Evolutionary conservation across 2,797 vertebrate species (phyloP).

Genomic region (Phataginus tricuspis): DNA sequence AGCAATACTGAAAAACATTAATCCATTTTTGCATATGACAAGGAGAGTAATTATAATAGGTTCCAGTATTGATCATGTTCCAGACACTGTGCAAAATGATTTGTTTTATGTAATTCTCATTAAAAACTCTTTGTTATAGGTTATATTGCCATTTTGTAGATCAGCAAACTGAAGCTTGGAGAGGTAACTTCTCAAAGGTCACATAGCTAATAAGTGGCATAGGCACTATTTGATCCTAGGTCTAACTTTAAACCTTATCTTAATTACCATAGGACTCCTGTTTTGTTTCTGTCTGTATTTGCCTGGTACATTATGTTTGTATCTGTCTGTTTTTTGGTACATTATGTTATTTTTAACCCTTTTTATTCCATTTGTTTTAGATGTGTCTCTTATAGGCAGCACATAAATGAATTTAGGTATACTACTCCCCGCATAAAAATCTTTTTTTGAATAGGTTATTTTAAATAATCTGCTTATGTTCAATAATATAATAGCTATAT

Average conservation of each 20-base stretch:
- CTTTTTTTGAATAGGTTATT: not conserved
- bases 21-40: not conserved
- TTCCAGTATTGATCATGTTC: not conserved
- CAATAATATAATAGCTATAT: not conserved
- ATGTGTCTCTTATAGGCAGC: not conserved
- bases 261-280: not conserved
- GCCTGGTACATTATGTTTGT: not conserved
- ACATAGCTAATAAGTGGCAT: not conserved
- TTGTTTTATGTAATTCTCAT: not conserved
- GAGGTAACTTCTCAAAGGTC: not conserved
- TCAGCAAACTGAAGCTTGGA: not conserved
- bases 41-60: not conserved
- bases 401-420: not conserved
- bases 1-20: not conserved
- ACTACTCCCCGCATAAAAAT: not conserved
- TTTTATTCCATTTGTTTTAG: not conserved
- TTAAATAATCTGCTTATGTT: not conserved
- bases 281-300: not conserved
- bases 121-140: not conserved
- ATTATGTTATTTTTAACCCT: not conserved
- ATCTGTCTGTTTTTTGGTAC: not conserved
- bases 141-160: not conserved
- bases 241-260: not conserved
- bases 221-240: not conserved
- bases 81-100: not conserved